These are phyloP conservation scores for Sigmodon hispidus DNA, from an alignment of 2,113 vertebrate species.

Conservation along the genomic window DNA sequence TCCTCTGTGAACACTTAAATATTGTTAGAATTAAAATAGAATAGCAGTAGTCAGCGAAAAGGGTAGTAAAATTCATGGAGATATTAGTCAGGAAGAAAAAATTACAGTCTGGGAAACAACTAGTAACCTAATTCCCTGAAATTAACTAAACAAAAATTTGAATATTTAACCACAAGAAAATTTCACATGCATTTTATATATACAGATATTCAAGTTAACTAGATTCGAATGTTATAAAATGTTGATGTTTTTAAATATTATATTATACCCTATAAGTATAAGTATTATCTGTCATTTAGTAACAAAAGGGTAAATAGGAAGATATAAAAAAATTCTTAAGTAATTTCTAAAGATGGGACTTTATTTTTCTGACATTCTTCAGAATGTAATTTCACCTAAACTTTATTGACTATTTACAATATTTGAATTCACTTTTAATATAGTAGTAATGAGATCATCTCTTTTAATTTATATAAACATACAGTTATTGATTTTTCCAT, in stretches of 20 bases:
- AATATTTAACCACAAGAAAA: background rate
- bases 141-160: background rate
- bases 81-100: background rate
- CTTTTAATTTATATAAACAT: background rate
- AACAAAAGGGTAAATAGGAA: background rate
- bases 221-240: background rate
- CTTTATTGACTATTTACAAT: background rate
- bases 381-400: background rate
- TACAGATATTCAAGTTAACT: background rate
- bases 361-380: background rate
- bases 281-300: background rate
- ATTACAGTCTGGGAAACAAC: background rate
- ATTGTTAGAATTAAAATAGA: background rate
- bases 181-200: background rate
- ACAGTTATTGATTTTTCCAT: background rate
- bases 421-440: background rate
- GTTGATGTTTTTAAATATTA: background rate
- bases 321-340: background rate
- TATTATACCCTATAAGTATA: background rate
- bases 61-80: background rate
- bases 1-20: background rate
- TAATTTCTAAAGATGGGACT: background rate
- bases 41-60: background rate
- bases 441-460: background rate
- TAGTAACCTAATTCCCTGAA: background rate